Conservation (phyloP, 2,888 invertebrate species). For the Yponomeuta malinellus region DNA sequence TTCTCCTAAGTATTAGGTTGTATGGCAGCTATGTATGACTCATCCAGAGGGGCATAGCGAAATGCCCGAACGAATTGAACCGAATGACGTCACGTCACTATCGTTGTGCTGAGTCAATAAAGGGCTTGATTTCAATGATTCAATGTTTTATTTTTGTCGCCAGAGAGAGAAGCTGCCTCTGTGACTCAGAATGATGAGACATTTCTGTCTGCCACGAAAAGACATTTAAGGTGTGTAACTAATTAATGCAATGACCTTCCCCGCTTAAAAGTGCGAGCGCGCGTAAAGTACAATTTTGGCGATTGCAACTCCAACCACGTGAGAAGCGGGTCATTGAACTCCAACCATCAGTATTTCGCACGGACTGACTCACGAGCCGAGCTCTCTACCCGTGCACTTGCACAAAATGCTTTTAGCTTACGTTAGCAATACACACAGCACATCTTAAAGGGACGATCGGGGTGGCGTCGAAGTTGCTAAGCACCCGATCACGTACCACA, state of each 20-base stretch:
- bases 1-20: not conserved
- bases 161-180: not conserved
- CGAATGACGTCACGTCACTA: slow-evolving; percentile 58
- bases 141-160: slow-evolving; percentile 23
- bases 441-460: slow-evolving; percentile 22
- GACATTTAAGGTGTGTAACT: slow-evolving; percentile 16
- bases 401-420: slow-evolving; percentile 15
- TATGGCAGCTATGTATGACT: slow-evolving; percentile 30
- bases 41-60: slow-evolving; percentile 37
- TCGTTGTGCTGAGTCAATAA: slow-evolving; percentile 43
- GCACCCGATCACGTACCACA: slow-evolving; percentile 35
- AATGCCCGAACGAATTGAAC: slow-evolving; percentile 37
- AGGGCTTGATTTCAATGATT: slow-evolving; percentile 39
- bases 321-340: slow-evolving; percentile 58
- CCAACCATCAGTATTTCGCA: slow-evolving; percentile 32
- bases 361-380: slow-evolving; percentile 5
- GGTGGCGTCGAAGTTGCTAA: slow-evolving; percentile 31
- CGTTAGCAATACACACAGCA: slow-evolving; percentile 21
- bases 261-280: slow-evolving; percentile 29
- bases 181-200: slow-evolving; percentile 7
- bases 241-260: not conserved
- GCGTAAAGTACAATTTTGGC: slow-evolving; percentile 39
- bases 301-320: slow-evolving; percentile 40
- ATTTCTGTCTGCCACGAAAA: not conserved
- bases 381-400: slow-evolving; percentile 21